Evolutionary conservation across 2,113 vertebrate genomes (phyloP).

Genomic region (Varanus komodoensis): DNA sequence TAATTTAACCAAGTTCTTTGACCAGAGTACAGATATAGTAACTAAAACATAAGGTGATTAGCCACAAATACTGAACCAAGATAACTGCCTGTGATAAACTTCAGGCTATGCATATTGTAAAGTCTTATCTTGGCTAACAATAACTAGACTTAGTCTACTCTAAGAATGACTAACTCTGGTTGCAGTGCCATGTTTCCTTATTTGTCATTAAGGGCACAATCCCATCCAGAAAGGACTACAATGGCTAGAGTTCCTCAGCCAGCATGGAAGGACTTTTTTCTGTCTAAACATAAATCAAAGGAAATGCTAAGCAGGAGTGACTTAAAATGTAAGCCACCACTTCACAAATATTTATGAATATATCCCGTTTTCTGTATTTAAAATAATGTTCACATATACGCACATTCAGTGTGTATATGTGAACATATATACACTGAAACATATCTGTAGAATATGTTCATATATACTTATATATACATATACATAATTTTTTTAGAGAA

Average conservation of each 20-base stretch:
- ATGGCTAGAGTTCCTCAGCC: too few species aligned
- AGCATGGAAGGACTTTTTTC: too few species aligned
- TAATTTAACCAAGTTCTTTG: background rate
- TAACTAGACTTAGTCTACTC: background rate
- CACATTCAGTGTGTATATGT: too few species aligned
- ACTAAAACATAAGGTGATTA: conserved; percentile 12
- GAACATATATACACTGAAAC: too few species aligned
- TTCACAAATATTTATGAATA: background rate
- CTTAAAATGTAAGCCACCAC: background rate
- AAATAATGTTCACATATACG: too few species aligned
- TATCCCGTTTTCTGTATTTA: too few species aligned
- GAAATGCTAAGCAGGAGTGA: background rate
- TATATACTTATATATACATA: too few species aligned
- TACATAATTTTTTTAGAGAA: too few species aligned
- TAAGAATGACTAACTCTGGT: background rate
- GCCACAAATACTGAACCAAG: conserved; percentile 10
- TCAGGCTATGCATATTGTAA: conserved; percentile 15
- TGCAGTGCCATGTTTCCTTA: conserved; percentile 9
- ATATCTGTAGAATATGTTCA: too few species aligned
- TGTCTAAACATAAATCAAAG: too few species aligned
- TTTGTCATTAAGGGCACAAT: background rate
- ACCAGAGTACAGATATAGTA: conserved; percentile 24
- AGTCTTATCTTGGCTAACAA: conserved; percentile 40
- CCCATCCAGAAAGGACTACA: too few species aligned
- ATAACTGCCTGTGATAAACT: conserved; percentile 36